A percentile compares a stretch with the other conserved stretches of the same genome.
Conservation (phyloP, 2,797 vertebrate genomes). For the Tarsius wallacei region DNA sequence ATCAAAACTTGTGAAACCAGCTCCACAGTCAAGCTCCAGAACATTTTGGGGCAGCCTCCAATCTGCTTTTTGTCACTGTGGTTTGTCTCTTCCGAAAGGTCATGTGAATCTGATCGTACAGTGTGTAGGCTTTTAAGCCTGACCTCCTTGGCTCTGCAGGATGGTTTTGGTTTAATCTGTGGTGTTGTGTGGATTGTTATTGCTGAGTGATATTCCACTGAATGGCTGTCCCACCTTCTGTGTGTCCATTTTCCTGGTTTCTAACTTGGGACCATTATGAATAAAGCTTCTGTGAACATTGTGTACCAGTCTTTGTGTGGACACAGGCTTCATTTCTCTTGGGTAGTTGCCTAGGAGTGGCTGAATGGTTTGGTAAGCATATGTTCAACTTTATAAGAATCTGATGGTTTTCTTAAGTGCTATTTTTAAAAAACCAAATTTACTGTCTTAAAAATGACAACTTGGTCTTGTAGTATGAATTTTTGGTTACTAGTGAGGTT, state of each 20-base stretch:
- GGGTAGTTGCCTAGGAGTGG: background rate
- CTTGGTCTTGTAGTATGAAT: background rate
- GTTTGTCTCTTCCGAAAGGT: background rate
- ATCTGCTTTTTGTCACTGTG: background rate
- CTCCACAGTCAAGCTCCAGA: rapidly evolving
- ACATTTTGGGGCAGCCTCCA: rapidly evolving
- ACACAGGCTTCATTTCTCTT: background rate
- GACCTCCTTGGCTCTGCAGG: background rate
- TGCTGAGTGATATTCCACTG: rapidly evolving
- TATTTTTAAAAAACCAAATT: background rate
- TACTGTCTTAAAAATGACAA: background rate
- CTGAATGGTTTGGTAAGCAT: too few relatives aligned
- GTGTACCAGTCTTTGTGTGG: rapidly evolving
- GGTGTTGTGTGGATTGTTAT: rapidly evolving
- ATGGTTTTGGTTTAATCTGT: rapidly evolving
- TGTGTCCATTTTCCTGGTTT: rapidly evolving
- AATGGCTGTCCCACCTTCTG: rapidly evolving
- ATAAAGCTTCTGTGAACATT: background rate
- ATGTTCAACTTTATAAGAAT: background rate
- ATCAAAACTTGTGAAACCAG: background rate
- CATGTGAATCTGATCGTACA: background rate
- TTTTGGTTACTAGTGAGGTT: background rate
- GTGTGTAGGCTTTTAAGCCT: rapidly evolving
- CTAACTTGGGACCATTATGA: background rate
- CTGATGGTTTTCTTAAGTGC: background rate